Conservation (phyloP, 2,113 vertebrate species). For the Pholis gunnellus region DNA sequence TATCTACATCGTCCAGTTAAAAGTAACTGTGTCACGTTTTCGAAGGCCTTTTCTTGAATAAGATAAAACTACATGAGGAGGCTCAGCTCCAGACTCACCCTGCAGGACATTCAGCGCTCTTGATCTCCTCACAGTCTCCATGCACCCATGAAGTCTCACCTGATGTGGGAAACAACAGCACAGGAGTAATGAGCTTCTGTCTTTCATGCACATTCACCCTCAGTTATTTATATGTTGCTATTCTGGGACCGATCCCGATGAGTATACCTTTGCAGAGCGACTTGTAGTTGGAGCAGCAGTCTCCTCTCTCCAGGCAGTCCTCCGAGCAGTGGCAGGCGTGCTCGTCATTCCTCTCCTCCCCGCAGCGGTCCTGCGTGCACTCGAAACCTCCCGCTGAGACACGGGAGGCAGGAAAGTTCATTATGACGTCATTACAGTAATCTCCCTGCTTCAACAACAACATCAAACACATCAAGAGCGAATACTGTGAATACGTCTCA, state of each 20-base stretch:
- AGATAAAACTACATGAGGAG: not conserved
- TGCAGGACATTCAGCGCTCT: slow-evolving; percentile 90
- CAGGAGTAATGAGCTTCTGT: not conserved
- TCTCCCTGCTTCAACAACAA: not conserved
- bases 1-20: not conserved
- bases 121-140: slow-evolving; percentile 94
- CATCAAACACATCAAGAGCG: not conserved
- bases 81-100: slow-evolving; percentile 86
- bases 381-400: slow-evolving; percentile 91
- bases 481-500: not conserved
- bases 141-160: slow-evolving; percentile 92
- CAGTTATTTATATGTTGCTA: not conserved
- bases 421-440: not conserved
- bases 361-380: slow-evolving; percentile 91
- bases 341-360: slow-evolving; percentile 89
- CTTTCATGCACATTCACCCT: too few species aligned
- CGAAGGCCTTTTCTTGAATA: not conserved
- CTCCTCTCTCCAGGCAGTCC: slow-evolving; percentile 91
- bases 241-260: not conserved
- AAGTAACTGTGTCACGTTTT: not conserved
- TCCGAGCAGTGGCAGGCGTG: slow-evolving; percentile 95
- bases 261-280: slow-evolving; percentile 91
- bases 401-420: not conserved
- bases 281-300: slow-evolving; percentile 98
- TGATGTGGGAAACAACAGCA: slow-evolving; percentile 17